These are phyloP conservation scores for Drosophila subsilvestris DNA, from an alignment of 2,888 invertebrate species.

Conservation along the genomic window DNA sequence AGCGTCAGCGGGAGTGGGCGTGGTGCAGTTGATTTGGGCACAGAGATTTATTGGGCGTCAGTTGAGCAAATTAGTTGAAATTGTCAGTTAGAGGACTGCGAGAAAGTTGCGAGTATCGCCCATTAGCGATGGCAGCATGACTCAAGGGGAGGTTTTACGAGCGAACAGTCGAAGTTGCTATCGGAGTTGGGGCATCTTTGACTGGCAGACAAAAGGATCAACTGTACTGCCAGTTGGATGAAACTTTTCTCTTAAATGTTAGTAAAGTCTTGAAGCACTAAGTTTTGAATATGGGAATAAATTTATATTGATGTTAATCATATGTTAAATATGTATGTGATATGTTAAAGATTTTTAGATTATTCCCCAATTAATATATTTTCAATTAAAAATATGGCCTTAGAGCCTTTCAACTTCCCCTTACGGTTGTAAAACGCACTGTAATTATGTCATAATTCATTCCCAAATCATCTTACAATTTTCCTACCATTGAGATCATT, in stretches of 20 bases:
- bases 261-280: not conserved
- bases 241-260: not conserved
- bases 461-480: not conserved
- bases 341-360: not conserved
- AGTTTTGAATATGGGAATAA: no score
- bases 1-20: conserved; percentile 25
- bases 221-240: not conserved
- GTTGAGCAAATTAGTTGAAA: conserved; percentile 78
- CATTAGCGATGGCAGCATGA: not conserved
- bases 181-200: conserved; percentile 27
- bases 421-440: not conserved
- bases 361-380: not conserved
- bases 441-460: not conserved
- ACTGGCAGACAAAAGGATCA: not conserved
- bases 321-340: no score
- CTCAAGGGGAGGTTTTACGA: conserved; percentile 22
- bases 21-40: conserved; percentile 75
- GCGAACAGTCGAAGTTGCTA: conserved; percentile 19
- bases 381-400: no score
- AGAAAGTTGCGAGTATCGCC: conserved; percentile 30
- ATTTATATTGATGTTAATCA: no score
- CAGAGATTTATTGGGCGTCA: conserved; percentile 79
- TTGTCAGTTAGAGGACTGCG: conserved; percentile 67
- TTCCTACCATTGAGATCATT: conserved; percentile 8
- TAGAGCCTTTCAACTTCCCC: no score